These are phyloP conservation scores for Drosophila mimetica DNA, from an alignment of 2,888 invertebrate species.

Conservation along the genomic window DNA sequence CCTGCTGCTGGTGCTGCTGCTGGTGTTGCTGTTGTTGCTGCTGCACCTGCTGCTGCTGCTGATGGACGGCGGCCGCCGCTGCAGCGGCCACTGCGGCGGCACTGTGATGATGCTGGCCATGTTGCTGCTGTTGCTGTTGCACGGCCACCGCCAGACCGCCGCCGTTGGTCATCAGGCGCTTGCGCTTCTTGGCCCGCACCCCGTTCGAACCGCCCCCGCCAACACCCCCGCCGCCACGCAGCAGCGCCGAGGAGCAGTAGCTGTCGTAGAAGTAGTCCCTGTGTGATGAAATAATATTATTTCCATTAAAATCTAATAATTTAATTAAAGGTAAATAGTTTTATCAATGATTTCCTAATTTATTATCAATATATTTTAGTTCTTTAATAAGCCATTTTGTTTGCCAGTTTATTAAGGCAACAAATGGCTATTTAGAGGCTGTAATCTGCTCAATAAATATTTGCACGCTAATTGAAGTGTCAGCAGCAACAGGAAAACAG, in stretches of 20 bases:
- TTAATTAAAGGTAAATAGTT: too few relatives aligned
- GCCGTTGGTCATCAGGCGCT: slow-evolving; percentile 84
- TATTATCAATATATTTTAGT: not conserved
- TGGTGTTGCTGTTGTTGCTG: slow-evolving; percentile 74
- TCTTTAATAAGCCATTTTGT: not conserved
- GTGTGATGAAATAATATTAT: slow-evolving; percentile 41
- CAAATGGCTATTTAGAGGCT: not conserved
- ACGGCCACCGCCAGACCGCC: slow-evolving; percentile 80
- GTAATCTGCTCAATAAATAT: slow-evolving; percentile 13
- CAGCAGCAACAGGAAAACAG: slow-evolving; percentile 20
- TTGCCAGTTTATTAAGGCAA: not conserved
- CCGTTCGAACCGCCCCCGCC: slow-evolving; percentile 63
- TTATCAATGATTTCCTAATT: not conserved
- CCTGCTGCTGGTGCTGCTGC: slow-evolving; percentile 80
- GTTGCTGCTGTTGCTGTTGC: slow-evolving; percentile 78
- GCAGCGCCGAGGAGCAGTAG: slow-evolving; percentile 84
- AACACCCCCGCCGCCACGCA: slow-evolving; percentile 71
- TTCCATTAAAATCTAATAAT: too few relatives aligned
- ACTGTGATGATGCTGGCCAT: slow-evolving; percentile 77
- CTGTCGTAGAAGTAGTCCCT: slow-evolving; percentile 87
- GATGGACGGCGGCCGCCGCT: slow-evolving; percentile 70
- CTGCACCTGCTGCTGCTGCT: slow-evolving; percentile 68
- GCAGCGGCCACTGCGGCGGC: slow-evolving; percentile 71
- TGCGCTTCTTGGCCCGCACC: slow-evolving; percentile 84
- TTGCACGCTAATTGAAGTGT: slow-evolving; percentile 67